phyloP scores from a whole-genome alignment of 1,140 invertebrate species.

The Pseudomyrmex concolor region DNA sequence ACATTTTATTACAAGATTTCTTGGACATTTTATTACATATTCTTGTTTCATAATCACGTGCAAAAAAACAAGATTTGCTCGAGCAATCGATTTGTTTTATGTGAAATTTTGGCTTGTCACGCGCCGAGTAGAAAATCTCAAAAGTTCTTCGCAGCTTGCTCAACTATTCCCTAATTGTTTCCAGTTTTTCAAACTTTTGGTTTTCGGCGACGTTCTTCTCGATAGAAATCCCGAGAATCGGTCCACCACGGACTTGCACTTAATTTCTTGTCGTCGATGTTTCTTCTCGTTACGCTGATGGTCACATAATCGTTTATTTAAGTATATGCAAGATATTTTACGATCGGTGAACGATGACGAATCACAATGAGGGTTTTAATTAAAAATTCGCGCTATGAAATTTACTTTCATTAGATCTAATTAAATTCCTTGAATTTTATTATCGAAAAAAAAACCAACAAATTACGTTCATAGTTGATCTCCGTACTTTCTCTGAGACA shows the following conservation, averaged over 20 bases:
- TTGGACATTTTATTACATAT: too few relatives aligned
- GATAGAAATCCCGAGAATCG: background rate
- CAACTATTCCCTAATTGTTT: background rate
- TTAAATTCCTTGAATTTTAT: slow-evolving; percentile 15
- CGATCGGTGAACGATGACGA: background rate
- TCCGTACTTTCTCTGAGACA: slow-evolving; percentile 17
- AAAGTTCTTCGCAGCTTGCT: background rate
- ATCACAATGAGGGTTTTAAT: background rate
- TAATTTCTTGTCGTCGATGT: slow-evolving; percentile 11
- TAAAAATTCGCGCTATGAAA: background rate
- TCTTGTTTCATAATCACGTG: too few relatives aligned
- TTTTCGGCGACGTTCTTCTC: background rate
- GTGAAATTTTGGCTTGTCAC: too few relatives aligned
- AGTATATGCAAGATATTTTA: slow-evolving; percentile 7
- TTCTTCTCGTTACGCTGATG: background rate
- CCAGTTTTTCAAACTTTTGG: background rate
- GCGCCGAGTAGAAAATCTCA: background rate
- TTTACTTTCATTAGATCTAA: background rate
- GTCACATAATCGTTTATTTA: background rate
- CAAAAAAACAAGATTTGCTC: too few relatives aligned
- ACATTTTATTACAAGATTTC: too few relatives aligned
- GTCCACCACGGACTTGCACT: background rate
- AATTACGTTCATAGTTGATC: slow-evolving; percentile 2
- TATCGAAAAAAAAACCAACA: background rate
- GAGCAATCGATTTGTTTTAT: too few relatives aligned